phyloP scores from a whole-genome alignment of 2,113 vertebrate species.

The Plestiodon gilberti region DNA sequence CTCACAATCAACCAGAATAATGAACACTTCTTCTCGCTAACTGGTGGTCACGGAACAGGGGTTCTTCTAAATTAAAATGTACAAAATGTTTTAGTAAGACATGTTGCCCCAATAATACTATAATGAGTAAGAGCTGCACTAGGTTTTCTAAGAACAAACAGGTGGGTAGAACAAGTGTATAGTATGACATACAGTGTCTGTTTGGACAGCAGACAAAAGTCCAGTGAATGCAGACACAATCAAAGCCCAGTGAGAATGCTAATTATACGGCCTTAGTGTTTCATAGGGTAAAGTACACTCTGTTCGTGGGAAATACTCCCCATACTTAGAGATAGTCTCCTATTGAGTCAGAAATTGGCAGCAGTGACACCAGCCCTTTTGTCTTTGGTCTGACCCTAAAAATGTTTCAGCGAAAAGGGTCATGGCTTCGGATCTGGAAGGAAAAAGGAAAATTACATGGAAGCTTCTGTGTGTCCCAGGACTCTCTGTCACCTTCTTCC shows the following conservation, averaged over 20 bases:
- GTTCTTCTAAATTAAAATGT: not conserved
- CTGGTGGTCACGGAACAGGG: not conserved
- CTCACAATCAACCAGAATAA: not conserved
- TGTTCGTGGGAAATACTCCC: conserved; percentile 9
- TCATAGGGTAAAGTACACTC: conserved; percentile 47
- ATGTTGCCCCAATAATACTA: not conserved
- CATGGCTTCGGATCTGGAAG: not conserved
- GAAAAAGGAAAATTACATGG: not conserved
- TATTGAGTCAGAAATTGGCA: conserved; percentile 21
- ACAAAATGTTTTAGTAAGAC: not conserved
- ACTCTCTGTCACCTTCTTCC: not conserved
- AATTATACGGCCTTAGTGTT: conserved; percentile 31
- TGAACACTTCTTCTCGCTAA: not conserved
- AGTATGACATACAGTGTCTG: conserved; percentile 21
- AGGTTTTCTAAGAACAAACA: conserved; percentile 45
- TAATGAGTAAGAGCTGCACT: conserved; percentile 22
- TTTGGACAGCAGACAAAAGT: conserved; percentile 42
- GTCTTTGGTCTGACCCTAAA: conserved; percentile 24
- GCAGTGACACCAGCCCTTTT: not conserved
- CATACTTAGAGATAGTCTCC: conserved; percentile 8
- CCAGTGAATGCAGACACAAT: conserved; percentile 45
- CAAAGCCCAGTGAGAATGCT: conserved; percentile 31
- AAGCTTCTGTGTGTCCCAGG: conserved; percentile 2
- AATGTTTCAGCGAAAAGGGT: conserved; percentile 18
- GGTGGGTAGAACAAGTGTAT: conserved; percentile 47